These are phyloP conservation scores for Rhizoglyphus robini DNA, from an alignment of 1,140 invertebrate species.

Conservation along the genomic window DNA sequence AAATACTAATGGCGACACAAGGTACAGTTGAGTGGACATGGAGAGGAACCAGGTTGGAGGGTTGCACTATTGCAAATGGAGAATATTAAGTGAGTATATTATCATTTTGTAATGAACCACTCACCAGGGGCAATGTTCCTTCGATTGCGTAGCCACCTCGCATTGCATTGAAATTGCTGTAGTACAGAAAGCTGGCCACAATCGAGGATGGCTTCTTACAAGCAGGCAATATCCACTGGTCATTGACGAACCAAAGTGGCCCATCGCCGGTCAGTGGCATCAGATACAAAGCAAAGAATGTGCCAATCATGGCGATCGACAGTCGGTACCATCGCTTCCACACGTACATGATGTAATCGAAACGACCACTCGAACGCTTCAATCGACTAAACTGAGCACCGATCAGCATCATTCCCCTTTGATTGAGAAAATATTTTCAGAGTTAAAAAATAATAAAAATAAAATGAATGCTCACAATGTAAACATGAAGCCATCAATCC, in stretches of 20 bases:
- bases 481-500: conserved; percentile 13
- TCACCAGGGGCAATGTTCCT: not conserved
- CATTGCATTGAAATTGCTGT: not conserved
- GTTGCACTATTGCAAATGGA: too few relatives aligned
- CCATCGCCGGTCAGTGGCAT: conserved; percentile 7
- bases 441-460: not conserved
- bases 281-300: not conserved
- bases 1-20: conserved; percentile 1
- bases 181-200: not conserved
- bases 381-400: not conserved
- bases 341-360: not conserved
- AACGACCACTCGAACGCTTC: not conserved
- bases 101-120: too few relatives aligned
- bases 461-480: not conserved
- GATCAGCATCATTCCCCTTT: not conserved
- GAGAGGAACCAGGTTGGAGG: not conserved
- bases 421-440: too few relatives aligned
- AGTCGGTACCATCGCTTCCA: conserved; percentile 4
- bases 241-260: not conserved
- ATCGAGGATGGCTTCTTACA: not conserved
- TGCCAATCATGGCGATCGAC: not conserved
- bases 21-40: conserved; percentile 2
- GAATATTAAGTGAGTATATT: too few relatives aligned
- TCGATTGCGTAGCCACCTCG: not conserved
- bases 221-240: not conserved